Evolutionary conservation across 2,888 invertebrate species (phyloP).

Genomic region (Seira ritae): DNA sequence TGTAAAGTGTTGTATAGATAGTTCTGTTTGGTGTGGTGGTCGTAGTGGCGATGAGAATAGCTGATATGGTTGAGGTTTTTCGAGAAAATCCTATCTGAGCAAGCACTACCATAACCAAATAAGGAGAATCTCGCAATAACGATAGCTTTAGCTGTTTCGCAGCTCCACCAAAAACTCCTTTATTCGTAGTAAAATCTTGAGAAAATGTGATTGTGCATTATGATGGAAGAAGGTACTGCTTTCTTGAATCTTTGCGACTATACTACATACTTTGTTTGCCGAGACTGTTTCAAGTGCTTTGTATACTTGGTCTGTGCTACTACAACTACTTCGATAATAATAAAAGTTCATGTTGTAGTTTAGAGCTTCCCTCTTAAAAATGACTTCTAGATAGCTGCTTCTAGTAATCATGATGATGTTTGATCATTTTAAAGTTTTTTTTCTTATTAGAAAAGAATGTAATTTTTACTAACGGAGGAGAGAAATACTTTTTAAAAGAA

Average conservation of each 20-base stretch:
- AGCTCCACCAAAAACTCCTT: slow-evolving; percentile 27
- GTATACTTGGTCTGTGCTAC: neutral
- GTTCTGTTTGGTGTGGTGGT: neutral
- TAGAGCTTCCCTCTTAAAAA: slow-evolving; percentile 26
- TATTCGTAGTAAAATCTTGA: slow-evolving; percentile 32
- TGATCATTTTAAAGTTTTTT: slow-evolving; percentile 57
- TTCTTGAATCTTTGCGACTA: neutral
- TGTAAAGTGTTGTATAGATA: slow-evolving; percentile 4
- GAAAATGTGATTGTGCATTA: slow-evolving; percentile 47
- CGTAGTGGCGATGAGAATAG: neutral
- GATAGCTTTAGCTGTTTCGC: slow-evolving; percentile 43
- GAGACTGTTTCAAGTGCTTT: slow-evolving; percentile 3
- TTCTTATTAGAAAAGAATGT: slow-evolving; percentile 47
- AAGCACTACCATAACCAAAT: neutral
- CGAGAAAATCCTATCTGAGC: neutral
- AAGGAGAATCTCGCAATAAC: slow-evolving; percentile 40
- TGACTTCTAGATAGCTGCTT: slow-evolving; percentile 38
- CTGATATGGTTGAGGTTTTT: slow-evolving; percentile 6
- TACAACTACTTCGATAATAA: slow-evolving; percentile 12
- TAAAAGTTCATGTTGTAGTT: slow-evolving; percentile 15
- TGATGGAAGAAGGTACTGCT: slow-evolving; percentile 16
- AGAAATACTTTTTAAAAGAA: slow-evolving; percentile 19
- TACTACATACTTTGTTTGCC: neutral
- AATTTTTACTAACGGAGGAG: slow-evolving; percentile 38
- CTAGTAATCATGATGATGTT: slow-evolving; percentile 41